Conservation (phyloP, 1,140 invertebrate species). For the Melitaea cinxia region DNA sequence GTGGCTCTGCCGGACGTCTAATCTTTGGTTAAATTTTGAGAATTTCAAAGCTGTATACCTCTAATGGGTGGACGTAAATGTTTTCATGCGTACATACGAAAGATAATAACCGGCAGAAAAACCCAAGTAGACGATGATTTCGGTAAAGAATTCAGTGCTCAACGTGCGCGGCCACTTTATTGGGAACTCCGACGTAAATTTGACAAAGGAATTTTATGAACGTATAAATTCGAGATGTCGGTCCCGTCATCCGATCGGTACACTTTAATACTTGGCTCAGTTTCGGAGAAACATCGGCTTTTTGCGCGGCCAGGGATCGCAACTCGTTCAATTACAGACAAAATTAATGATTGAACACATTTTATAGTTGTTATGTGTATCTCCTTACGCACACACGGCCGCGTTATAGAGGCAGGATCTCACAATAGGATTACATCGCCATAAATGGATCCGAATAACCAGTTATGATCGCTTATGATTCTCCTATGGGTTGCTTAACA, state of each 20-base stretch:
- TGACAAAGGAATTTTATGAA: conserved; percentile 80
- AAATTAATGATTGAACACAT: conserved; percentile 80
- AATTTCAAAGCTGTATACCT: conserved; percentile 37
- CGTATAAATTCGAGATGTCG: conserved; percentile 71
- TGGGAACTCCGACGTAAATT: conserved; percentile 71
- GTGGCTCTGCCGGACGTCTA: conserved; percentile 11
- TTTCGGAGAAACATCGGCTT: conserved; percentile 71
- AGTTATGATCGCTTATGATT: conserved; percentile 78
- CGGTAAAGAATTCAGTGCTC: conserved; percentile 65
- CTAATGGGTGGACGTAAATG: conserved; percentile 42
- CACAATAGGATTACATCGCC: conserved; percentile 78
- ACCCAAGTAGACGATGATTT: conserved; percentile 66
- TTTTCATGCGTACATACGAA: conserved; percentile 45
- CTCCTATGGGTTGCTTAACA: conserved; percentile 64
- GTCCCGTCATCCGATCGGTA: conserved; percentile 60
- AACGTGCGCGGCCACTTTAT: conserved; percentile 54
- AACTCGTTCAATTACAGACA: conserved; percentile 75
- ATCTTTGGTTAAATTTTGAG: conserved; percentile 32
- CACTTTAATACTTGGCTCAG: conserved; percentile 55
- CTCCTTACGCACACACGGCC: conserved; percentile 38
- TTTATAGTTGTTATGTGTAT: conserved; percentile 55
- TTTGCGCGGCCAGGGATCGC: conserved; percentile 62
- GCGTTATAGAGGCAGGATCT: conserved; percentile 47
- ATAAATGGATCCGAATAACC: conserved; percentile 73
- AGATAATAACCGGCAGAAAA: conserved; percentile 72